A percentile compares a stretch with the other conserved stretches of the same genome.
Evolutionary conservation across 1,140 invertebrate genomes (phyloP).

Genomic region (Micrasema minimum): DNA sequence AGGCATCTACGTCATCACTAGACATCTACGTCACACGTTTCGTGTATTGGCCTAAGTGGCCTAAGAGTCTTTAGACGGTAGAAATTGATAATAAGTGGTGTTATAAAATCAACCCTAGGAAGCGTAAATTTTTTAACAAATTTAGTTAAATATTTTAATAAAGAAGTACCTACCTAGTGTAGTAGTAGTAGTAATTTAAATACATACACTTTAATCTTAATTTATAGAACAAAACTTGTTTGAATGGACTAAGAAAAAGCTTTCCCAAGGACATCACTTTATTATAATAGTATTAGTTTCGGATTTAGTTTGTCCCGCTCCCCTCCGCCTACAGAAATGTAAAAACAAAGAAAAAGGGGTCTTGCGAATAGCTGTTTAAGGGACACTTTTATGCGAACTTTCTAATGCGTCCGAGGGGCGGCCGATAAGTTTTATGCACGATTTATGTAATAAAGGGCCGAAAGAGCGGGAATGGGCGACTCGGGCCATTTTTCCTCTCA

Average conservation of each 20-base stretch:
- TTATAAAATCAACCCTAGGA: too few species aligned
- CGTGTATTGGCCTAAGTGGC: too few species aligned
- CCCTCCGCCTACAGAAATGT: slow-evolving; percentile 16
- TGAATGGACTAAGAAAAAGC: background rate
- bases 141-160: too few species aligned
- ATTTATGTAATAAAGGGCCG: slow-evolving; percentile 52
- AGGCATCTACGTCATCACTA: too few species aligned
- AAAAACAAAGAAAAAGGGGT: slow-evolving; percentile 50
- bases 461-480: slow-evolving; percentile 27
- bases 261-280: slow-evolving; percentile 43
- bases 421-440: slow-evolving; percentile 50
- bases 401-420: slow-evolving; percentile 15
- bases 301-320: slow-evolving; percentile 41
- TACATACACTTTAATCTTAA: too few species aligned
- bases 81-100: too few species aligned
- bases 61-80: too few species aligned
- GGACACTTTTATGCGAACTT: slow-evolving; percentile 43
- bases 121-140: too few species aligned
- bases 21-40: too few species aligned
- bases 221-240: too few species aligned
- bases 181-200: too few species aligned
- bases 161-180: too few species aligned
- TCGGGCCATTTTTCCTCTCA: slow-evolving; percentile 49
- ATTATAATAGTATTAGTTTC: slow-evolving; percentile 53
- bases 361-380: slow-evolving; percentile 33